phyloP scores from a whole-genome alignment of 2,797 vertebrate genomes.

The Molothrus aeneus region DNA sequence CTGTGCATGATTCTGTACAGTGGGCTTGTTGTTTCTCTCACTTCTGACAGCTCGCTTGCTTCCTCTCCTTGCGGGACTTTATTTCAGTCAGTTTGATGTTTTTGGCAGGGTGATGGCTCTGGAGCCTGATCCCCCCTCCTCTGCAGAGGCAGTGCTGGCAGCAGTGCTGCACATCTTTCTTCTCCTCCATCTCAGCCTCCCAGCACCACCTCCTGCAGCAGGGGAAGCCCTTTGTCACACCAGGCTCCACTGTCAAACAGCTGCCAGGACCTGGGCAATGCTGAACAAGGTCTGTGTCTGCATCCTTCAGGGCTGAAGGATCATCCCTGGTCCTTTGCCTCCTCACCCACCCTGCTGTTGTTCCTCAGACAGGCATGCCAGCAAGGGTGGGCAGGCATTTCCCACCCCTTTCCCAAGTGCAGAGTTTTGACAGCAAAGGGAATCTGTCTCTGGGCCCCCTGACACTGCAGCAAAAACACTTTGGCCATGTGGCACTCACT shows the following conservation, averaged over 20 bases:
- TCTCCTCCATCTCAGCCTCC: background rate
- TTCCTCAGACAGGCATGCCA: background rate
- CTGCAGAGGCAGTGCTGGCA: background rate
- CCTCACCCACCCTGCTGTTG: fast-evolving
- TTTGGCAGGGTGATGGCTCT: background rate
- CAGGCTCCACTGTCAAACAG: background rate
- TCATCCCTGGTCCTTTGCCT: background rate
- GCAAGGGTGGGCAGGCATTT: fast-evolving
- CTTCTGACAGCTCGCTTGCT: background rate
- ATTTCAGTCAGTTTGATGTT: background rate
- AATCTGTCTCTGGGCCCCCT: background rate
- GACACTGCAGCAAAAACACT: background rate
- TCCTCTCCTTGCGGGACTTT: background rate
- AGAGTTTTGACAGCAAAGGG: background rate
- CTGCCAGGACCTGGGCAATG: fast-evolving
- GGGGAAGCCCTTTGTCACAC: background rate
- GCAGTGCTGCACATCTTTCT: background rate
- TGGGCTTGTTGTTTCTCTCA: background rate
- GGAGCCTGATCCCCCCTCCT: background rate
- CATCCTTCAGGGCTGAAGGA: background rate
- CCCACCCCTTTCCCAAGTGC: background rate
- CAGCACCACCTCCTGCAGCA: background rate
- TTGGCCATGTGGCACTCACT: background rate
- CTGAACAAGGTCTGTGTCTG: background rate
- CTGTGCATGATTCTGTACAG: conserved; percentile 17